phyloP scores from a whole-genome alignment of 2,797 vertebrate genomes.

The Falco berigora region DNA sequence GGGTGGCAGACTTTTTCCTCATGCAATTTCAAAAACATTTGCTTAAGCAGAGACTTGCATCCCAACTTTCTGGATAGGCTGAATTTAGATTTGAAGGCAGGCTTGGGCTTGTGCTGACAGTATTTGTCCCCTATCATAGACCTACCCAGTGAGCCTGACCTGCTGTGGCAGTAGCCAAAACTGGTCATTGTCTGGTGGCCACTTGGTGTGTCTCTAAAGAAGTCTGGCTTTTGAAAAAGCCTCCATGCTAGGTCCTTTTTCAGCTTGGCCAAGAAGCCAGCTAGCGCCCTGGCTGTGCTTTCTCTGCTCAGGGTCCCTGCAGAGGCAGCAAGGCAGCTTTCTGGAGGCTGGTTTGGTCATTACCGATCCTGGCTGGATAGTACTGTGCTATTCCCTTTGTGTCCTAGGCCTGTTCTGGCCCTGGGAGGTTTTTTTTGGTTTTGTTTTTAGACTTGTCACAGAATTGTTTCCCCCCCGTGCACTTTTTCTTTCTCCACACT shows the following conservation, averaged over 20 bases:
- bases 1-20: not conserved
- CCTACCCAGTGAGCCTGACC: not conserved
- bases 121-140: not conserved
- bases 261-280: not conserved
- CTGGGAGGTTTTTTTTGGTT: not conserved
- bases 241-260: not conserved
- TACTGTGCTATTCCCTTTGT: not conserved
- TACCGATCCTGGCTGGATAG: not conserved
- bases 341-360: not conserved
- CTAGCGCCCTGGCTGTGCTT: not conserved
- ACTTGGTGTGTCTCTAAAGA: not conserved
- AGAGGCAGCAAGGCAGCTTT: not conserved
- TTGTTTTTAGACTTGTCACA: not conserved
- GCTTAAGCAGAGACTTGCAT: not conserved
- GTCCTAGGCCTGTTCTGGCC: not conserved
- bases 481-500: constrained; percentile 22
- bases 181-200: not conserved
- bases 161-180: not conserved
- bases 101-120: not conserved
- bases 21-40: not conserved
- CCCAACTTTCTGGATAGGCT: not conserved
- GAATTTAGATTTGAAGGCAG: not conserved
- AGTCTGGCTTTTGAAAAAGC: not conserved
- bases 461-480: not conserved
- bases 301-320: not conserved